phyloP scores from a whole-genome alignment of 1,140 invertebrate genomes.

The Apocrypta bakeri region DNA sequence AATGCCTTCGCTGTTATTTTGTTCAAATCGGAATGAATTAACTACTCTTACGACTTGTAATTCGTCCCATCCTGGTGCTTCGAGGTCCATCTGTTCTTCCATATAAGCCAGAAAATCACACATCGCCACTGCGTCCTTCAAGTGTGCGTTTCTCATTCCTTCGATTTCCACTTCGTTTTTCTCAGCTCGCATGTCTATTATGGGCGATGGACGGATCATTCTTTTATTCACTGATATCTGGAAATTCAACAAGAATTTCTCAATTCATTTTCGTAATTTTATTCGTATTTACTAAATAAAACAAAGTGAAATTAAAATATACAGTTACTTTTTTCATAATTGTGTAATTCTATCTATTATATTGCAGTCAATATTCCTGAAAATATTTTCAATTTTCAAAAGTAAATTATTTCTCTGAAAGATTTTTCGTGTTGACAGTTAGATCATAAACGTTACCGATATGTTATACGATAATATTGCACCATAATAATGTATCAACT shows the following conservation, averaged over 20 bases:
- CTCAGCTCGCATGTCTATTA: conserved; percentile 84
- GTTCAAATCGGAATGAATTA: conserved; percentile 81
- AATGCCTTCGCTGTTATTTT: conserved; percentile 81
- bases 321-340: too few relatives aligned
- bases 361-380: too few relatives aligned
- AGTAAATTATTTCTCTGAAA: too few relatives aligned
- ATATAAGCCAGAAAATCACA: conserved; percentile 93
- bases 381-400: too few relatives aligned
- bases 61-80: conserved; percentile 79
- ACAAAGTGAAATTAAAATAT: too few relatives aligned
- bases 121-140: conserved; percentile 90
- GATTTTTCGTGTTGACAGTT: too few relatives aligned
- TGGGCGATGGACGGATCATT: conserved; percentile 80
- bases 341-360: too few relatives aligned
- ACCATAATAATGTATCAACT: too few relatives aligned
- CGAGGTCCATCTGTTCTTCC: conserved; percentile 77
- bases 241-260: background rate
- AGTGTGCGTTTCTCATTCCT: conserved; percentile 91
- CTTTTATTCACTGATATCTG: conserved; percentile 75
- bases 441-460: too few relatives aligned
- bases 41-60: conserved; percentile 80
- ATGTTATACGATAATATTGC: too few relatives aligned
- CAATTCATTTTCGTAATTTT: too few relatives aligned
- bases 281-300: too few relatives aligned
- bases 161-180: conserved; percentile 90